Conservation (phyloP, 2,797 vertebrate species). For the Pantherophis vulpinus region DNA sequence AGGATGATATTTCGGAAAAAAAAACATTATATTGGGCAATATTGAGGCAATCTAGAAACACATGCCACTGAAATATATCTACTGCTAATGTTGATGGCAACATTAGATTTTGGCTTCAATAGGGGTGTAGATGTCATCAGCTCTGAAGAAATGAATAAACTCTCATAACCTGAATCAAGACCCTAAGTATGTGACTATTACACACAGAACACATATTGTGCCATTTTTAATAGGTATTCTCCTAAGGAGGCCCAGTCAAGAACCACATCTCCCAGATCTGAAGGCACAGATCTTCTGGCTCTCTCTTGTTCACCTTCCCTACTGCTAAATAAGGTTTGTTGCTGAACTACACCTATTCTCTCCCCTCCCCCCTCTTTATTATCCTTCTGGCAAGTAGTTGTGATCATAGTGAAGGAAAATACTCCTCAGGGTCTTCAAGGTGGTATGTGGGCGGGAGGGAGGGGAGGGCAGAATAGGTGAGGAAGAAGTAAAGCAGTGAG, state of each 20-base stretch:
- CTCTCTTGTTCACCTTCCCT: neutral
- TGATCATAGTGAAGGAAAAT: neutral
- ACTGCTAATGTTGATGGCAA: neutral
- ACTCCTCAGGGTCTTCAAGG: neutral
- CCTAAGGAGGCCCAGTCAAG: neutral
- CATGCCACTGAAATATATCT: neutral
- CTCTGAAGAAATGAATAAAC: neutral
- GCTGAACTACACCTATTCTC: neutral
- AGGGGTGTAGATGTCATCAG: neutral
- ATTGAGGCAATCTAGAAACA: neutral
- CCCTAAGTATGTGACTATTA: neutral
- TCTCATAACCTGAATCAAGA: neutral
- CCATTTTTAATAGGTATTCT: neutral
- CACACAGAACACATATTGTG: neutral
- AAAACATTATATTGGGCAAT: neutral
- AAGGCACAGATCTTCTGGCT: neutral
- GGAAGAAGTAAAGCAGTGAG: neutral
- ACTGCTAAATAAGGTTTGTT: neutral
- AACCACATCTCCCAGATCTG: neutral
- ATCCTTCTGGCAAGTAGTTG: neutral
- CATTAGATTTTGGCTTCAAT: neutral
- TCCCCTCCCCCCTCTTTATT: neutral
- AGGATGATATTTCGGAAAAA: too few species aligned
- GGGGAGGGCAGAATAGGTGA: neutral
- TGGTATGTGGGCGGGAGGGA: accelerated